A percentile compares a stretch with the other conserved stretches of the same genome.
These are phyloP conservation scores for Zoroaster sp. DNA, from an alignment of 53 echinoderm and acorn worm genomes.

Conservation along the genomic window DNA sequence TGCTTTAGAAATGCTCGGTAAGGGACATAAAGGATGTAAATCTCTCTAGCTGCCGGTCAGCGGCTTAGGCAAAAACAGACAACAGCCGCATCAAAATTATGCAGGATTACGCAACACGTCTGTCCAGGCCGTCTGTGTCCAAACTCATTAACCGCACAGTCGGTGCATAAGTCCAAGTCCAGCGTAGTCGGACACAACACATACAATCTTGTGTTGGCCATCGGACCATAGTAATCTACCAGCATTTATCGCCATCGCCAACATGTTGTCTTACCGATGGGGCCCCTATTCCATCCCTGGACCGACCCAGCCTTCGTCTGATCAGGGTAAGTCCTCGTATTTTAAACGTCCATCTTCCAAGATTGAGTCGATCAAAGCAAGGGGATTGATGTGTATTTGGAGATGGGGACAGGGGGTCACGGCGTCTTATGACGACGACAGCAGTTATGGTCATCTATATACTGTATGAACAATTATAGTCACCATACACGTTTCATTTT, in stretches of 20 bases:
- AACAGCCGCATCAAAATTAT: slow-evolving; percentile 19
- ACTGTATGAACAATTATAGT: background rate
- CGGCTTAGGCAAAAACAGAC: background rate
- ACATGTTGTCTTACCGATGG: slow-evolving; percentile 45
- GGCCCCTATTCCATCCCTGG: slow-evolving; percentile 46
- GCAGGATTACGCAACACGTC: slow-evolving; percentile 50
- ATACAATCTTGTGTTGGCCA: background rate
- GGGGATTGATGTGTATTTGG: background rate
- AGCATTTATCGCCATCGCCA: background rate
- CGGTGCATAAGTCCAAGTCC: slow-evolving; percentile 40
- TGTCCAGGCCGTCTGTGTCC: slow-evolving; percentile 19
- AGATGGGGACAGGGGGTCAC: background rate
- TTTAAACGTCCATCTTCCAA: background rate
- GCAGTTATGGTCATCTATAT: background rate
- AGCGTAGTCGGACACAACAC: background rate
- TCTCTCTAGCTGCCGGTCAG: background rate
- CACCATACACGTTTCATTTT: background rate
- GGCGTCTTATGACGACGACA: background rate
- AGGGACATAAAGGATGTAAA: slow-evolving; percentile 13
- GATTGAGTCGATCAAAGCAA: background rate
- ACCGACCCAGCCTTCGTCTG: slow-evolving; percentile 5
- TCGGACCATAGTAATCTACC: background rate
- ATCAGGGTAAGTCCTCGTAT: slow-evolving; percentile 12
- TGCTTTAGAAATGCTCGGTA: background rate
- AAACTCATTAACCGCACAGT: slow-evolving; percentile 17